Evolutionary conservation across 2,888 invertebrate genomes (phyloP).

Genomic region (Blastobasis lacticolella): DNA sequence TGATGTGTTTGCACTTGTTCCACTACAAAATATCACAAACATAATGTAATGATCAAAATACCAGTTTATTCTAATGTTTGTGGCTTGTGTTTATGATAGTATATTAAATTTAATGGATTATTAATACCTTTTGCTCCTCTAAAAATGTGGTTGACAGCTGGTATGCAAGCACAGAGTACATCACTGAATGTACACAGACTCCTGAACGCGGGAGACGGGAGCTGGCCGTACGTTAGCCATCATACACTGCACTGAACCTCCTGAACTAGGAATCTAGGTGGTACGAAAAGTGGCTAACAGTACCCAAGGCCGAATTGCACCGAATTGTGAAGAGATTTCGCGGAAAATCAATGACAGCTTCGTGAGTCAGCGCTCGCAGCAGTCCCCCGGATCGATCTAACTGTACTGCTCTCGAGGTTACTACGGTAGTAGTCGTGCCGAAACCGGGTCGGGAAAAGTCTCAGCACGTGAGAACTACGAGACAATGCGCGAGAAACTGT

Average conservation of each 20-base stretch:
- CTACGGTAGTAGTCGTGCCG: neutral
- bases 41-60: neutral
- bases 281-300: neutral
- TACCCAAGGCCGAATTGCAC: neutral
- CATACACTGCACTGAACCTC: slow-evolving; percentile 18
- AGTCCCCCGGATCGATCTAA: slow-evolving; percentile 28
- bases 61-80: no score
- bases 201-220: slow-evolving; percentile 32
- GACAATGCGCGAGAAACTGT: slow-evolving; percentile 69
- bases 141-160: slow-evolving; percentile 59
- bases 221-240: slow-evolving; percentile 31
- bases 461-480: slow-evolving; percentile 57
- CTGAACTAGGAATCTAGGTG: neutral
- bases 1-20: neutral
- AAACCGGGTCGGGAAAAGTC: slow-evolving; percentile 42
- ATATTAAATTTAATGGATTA: slow-evolving; percentile 8
- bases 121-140: slow-evolving; percentile 52
- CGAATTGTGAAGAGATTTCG: slow-evolving; percentile 23
- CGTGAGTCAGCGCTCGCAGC: slow-evolving; percentile 35
- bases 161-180: slow-evolving; percentile 62
- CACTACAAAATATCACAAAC: neutral
- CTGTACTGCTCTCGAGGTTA: slow-evolving; percentile 15
- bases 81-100: no score
- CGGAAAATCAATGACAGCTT: slow-evolving; percentile 34
- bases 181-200: slow-evolving; percentile 40